phyloP scores from a whole-genome alignment of 2,113 vertebrate genomes.

The Apodemus speciosus region DNA sequence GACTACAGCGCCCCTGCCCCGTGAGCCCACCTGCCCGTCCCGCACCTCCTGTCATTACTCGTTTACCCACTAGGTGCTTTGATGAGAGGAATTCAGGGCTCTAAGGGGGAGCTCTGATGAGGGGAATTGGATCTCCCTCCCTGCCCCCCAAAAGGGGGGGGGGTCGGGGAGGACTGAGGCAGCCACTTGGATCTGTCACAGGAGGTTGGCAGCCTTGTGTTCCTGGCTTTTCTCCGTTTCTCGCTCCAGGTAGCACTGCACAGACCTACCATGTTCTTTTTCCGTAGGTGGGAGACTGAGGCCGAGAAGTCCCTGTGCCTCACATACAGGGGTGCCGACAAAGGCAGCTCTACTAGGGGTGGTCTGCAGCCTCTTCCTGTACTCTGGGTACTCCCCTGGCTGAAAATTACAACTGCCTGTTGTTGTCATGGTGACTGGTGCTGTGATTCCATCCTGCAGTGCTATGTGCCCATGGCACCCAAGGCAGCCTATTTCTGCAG shows the following conservation, averaged over 20 bases:
- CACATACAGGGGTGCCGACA: neutral
- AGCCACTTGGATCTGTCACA: neutral
- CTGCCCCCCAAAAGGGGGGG: too few relatives aligned
- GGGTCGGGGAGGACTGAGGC: too few relatives aligned
- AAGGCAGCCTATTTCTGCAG: neutral
- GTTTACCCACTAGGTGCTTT: neutral
- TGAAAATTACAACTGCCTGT: conserved; percentile 48
- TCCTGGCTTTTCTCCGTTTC: neutral
- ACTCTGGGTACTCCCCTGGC: neutral
- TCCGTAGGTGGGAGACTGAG: neutral
- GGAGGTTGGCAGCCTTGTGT: neutral
- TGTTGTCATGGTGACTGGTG: conserved; percentile 56
- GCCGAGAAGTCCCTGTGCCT: accelerated
- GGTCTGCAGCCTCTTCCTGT: neutral
- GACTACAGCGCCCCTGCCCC: neutral
- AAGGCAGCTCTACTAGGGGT: neutral
- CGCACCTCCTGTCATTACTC: too few relatives aligned
- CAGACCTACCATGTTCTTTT: neutral
- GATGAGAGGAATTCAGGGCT: conserved; percentile 16
- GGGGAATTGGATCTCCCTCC: neutral
- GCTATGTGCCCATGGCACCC: neutral
- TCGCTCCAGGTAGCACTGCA: too few relatives aligned
- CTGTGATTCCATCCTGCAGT: neutral
- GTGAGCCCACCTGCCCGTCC: neutral
- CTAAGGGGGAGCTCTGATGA: neutral